A percentile compares a stretch with the other conserved stretches of the same genome.
Evolutionary conservation across 2,888 invertebrate species (phyloP).

Genomic region (Matsumyia berberina): DNA sequence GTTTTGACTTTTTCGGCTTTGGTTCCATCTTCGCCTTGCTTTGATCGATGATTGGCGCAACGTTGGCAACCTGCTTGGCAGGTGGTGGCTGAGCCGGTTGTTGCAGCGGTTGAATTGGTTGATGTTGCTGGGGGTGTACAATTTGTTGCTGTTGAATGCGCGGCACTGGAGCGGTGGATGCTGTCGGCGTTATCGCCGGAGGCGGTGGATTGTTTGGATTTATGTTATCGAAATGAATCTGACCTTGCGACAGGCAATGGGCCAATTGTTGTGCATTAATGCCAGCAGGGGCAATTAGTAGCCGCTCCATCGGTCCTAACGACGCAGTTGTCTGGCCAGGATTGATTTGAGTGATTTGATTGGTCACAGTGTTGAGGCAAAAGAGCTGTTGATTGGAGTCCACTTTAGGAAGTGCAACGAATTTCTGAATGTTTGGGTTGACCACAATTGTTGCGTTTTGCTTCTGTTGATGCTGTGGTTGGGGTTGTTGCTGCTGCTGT

Average conservation of each 20-base stretch:
- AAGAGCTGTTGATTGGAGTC: slow-evolving; percentile 84
- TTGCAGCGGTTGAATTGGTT: slow-evolving; percentile 78
- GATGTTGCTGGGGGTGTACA: slow-evolving; percentile 80
- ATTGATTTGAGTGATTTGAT: slow-evolving; percentile 84
- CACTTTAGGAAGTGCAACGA: slow-evolving; percentile 83
- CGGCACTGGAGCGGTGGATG: slow-evolving; percentile 55
- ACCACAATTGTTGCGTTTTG: slow-evolving; percentile 69
- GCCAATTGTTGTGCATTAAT: slow-evolving; percentile 84
- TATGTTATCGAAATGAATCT: slow-evolving; percentile 84
- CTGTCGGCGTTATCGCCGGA: slow-evolving; percentile 76
- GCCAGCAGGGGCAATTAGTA: slow-evolving; percentile 84
- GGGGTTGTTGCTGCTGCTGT: slow-evolving; percentile 55
- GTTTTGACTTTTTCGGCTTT: slow-evolving; percentile 78
- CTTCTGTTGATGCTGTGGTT: slow-evolving; percentile 63
- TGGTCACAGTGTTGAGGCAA: slow-evolving; percentile 83
- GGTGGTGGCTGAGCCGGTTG: slow-evolving; percentile 78
- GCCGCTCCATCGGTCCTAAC: slow-evolving; percentile 83
- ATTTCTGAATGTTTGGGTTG: slow-evolving; percentile 79
- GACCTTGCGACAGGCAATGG: slow-evolving; percentile 83
- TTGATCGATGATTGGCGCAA: slow-evolving; percentile 84
- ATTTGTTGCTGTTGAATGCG: slow-evolving; percentile 83
- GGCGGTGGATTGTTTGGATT: slow-evolving; percentile 79
- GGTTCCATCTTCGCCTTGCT: slow-evolving; percentile 83
- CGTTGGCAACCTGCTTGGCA: slow-evolving; percentile 83
- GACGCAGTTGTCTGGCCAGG: slow-evolving; percentile 83